A percentile compares a stretch with the other conserved stretches of the same genome.
Evolutionary conservation across 2,888 invertebrate species (phyloP).

Genomic region (Cactoblastis cactorum): DNA sequence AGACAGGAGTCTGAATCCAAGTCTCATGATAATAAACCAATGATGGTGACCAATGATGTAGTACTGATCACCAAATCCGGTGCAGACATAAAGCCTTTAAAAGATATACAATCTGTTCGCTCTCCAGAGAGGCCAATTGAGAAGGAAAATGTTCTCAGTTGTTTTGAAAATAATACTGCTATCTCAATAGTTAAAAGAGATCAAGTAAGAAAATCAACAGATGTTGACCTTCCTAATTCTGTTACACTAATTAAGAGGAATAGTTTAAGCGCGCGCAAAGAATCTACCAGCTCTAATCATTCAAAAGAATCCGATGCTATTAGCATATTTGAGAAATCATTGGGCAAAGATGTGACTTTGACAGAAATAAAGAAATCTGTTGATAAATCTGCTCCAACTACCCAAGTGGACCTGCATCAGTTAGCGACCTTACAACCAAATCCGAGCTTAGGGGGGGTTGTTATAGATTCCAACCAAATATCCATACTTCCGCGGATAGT

Average conservation of each 20-base stretch:
- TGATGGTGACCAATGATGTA: slow-evolving; percentile 73
- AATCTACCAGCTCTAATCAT: slow-evolving; percentile 71
- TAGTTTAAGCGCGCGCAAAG: slow-evolving; percentile 66
- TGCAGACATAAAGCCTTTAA: slow-evolving; percentile 63
- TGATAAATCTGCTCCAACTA: slow-evolving; percentile 48
- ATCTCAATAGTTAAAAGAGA: slow-evolving; percentile 75
- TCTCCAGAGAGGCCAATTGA: slow-evolving; percentile 66
- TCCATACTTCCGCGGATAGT: slow-evolving; percentile 60
- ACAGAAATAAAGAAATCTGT: slow-evolving; percentile 73
- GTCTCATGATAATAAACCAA: slow-evolving; percentile 52
- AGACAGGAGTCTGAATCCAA: slow-evolving; percentile 63
- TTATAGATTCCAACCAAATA: slow-evolving; percentile 63
- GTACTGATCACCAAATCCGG: slow-evolving; percentile 72
- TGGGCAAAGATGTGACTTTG: slow-evolving; percentile 72
- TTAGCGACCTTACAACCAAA: slow-evolving; percentile 62
- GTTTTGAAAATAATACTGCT: slow-evolving; percentile 75
- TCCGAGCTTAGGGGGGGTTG: slow-evolving; percentile 42
- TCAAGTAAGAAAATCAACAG: slow-evolving; percentile 66
- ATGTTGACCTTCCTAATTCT: slow-evolving; percentile 70
- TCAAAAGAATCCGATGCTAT: slow-evolving; percentile 71
- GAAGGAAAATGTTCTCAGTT: slow-evolving; percentile 72
- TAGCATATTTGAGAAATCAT: slow-evolving; percentile 71
- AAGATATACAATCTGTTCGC: slow-evolving; percentile 66
- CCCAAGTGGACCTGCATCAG: slow-evolving; percentile 60
- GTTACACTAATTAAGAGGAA: slow-evolving; percentile 73